These are phyloP conservation scores for Myripristis murdjan DNA, from an alignment of 2,797 vertebrate genomes.

Conservation along the genomic window DNA sequence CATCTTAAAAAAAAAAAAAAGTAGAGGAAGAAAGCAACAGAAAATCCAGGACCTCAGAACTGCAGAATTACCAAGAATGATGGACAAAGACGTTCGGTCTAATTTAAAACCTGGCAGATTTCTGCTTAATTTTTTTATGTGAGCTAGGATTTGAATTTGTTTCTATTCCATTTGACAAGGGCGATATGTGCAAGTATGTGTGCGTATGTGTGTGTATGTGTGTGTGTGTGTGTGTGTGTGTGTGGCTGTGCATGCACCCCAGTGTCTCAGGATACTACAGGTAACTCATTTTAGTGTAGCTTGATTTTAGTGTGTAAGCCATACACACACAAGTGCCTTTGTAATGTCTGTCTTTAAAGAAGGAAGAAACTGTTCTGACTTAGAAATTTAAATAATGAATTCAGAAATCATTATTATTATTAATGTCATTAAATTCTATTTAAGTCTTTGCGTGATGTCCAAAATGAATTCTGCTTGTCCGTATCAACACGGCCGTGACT, in stretches of 20 bases:
- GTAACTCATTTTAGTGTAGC: background rate
- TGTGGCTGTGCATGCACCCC: background rate
- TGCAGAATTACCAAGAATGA: background rate
- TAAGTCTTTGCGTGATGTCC: too few relatives aligned
- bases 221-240: background rate
- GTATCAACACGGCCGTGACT: background rate
- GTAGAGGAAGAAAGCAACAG: background rate
- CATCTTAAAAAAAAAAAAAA: constrained; percentile 9
- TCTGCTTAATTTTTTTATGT: background rate
- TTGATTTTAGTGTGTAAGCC: background rate
- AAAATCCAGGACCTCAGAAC: background rate
- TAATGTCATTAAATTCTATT: background rate
- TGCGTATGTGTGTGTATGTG: too few relatives aligned
- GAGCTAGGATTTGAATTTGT: background rate
- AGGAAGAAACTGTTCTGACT: background rate
- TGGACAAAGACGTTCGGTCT: background rate
- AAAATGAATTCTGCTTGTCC: background rate
- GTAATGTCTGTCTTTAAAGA: background rate
- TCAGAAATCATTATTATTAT: too few relatives aligned
- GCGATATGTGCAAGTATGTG: background rate
- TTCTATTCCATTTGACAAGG: background rate
- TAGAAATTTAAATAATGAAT: background rate
- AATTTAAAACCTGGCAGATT: background rate
- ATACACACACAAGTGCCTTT: background rate
- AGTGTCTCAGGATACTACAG: background rate